These are phyloP conservation scores for Uloborus diversus DNA, from an alignment of 1,140 invertebrate genomes.

Conservation along the genomic window DNA sequence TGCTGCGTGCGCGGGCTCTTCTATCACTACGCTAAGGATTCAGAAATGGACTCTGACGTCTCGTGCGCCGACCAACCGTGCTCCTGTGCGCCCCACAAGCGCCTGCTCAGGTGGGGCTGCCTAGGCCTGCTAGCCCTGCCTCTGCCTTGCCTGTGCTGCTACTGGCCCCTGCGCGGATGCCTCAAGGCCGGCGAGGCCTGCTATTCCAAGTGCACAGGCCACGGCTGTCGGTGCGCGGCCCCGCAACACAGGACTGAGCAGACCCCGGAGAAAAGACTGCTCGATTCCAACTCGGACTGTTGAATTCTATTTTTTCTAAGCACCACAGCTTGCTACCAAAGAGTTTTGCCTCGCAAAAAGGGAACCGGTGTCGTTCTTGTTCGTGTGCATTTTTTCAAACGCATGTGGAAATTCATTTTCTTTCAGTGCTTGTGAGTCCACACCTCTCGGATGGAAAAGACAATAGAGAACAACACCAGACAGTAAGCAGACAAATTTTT, in stretches of 20 bases:
- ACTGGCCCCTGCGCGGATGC: conserved; percentile 87
- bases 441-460: conserved; percentile 10
- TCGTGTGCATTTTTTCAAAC: conserved; percentile 8
- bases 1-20: conserved; percentile 92
- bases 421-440: conserved; percentile 9
- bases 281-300: conserved; percentile 68
- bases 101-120: conserved; percentile 82
- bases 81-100: conserved; percentile 78
- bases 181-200: conserved; percentile 80
- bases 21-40: conserved; percentile 86
- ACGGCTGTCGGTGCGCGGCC: conserved; percentile 72
- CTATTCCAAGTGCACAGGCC: conserved; percentile 79
- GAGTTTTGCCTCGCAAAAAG: conserved; percentile 43
- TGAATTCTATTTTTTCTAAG: conserved; percentile 10
- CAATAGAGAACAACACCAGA: conserved; percentile 5
- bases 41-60: conserved; percentile 75
- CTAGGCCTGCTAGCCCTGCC: conserved; percentile 79
- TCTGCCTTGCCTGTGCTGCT: conserved; percentile 88
- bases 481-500: conserved; percentile 11
- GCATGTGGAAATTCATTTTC: neutral
- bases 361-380: conserved; percentile 29
- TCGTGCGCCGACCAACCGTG: conserved; percentile 85
- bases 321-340: conserved; percentile 41
- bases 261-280: conserved; percentile 70
- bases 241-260: conserved; percentile 58